Conservation (phyloP, 2,113 vertebrate genomes). For the Macrotus californicus region DNA sequence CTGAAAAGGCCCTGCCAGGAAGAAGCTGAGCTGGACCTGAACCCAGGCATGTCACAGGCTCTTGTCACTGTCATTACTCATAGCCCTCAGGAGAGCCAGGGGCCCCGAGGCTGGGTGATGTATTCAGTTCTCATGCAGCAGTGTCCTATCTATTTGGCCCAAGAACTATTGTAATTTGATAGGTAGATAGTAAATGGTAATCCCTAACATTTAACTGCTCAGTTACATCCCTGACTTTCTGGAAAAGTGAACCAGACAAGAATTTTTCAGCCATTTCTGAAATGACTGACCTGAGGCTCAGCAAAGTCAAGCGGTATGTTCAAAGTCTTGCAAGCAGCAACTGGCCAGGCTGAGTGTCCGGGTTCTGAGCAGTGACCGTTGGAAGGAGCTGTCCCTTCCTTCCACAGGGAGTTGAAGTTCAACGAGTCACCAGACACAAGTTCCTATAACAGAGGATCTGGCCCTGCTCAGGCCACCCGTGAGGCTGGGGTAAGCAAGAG, state of each 20-base stretch:
- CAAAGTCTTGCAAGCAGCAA: background rate
- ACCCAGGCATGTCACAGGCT: fast-evolving
- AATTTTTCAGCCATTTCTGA: background rate
- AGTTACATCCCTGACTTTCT: background rate
- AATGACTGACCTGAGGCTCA: background rate
- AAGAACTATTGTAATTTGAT: background rate
- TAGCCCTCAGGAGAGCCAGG: background rate
- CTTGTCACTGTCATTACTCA: no score
- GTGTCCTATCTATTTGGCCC: background rate
- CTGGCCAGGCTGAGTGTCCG: background rate
- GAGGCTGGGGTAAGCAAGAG: background rate
- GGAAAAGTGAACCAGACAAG: background rate
- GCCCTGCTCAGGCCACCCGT: background rate
- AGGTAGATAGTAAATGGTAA: background rate
- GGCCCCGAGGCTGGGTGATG: fast-evolving
- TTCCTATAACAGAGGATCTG: background rate
- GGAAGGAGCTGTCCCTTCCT: background rate
- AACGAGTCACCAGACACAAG: background rate
- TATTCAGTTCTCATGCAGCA: background rate
- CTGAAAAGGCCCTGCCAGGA: fast-evolving
- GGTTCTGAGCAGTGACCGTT: background rate
- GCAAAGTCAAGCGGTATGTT: fast-evolving
- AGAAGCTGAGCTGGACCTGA: background rate
- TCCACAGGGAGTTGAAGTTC: background rate
- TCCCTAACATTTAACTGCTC: background rate